Base-by-base conservation (phyloP, 1,140 invertebrate species). In the Formica selysi region DNA sequence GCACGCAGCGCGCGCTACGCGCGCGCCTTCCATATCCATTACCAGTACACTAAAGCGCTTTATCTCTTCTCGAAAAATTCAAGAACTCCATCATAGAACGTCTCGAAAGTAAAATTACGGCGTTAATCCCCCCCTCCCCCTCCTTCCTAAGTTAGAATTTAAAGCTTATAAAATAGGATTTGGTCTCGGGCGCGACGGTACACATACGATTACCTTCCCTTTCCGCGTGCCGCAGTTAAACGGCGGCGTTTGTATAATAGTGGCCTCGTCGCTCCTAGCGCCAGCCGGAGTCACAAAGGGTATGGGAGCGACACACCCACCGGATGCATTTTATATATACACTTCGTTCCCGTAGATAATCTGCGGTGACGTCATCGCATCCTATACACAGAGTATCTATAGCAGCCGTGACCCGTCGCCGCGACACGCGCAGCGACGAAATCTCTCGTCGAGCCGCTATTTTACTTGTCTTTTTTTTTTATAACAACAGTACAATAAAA, bases 281-380 rank as follows among this genome's bases (percentile, higher is more conserved):
- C 91, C 89, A 88, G 85, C 73, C 83, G 88, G 91, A 93, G 92
- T 92, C 90, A 93, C 92, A 89, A 91, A 92, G 91, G 91, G 90
- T 91, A 92, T 92, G 91, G 91, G 91, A 92, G 91, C 91, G 91
- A 92, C 91, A 92, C 91, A 92, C 91, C 91, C 91, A 92, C 91
- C 91, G 91, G 91, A 92, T 92, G 91, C 88, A 92, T 90, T 92
- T 92, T 92, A 91, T 51, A 51, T 88, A 91, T 74, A 91, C 78
- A 78, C 88, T 88, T 67, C 70, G 85, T 65, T 76, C 80, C 78
- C 76, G 71, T 87, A 91, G 90, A 81, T 87, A 87, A 91, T 76
- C 54, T 78, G 62, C 32, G 89, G 32, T 91, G 87, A 91, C 90
- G 90, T 91, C 90, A 91, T 19, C 89, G 90, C 32, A 3, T 87